Percentiles rank a stretch among this genome's conserved stretches.
Evolutionary conservation across 2,113 vertebrate genomes (phyloP).

Genomic region (Syngnathus floridae): DNA sequence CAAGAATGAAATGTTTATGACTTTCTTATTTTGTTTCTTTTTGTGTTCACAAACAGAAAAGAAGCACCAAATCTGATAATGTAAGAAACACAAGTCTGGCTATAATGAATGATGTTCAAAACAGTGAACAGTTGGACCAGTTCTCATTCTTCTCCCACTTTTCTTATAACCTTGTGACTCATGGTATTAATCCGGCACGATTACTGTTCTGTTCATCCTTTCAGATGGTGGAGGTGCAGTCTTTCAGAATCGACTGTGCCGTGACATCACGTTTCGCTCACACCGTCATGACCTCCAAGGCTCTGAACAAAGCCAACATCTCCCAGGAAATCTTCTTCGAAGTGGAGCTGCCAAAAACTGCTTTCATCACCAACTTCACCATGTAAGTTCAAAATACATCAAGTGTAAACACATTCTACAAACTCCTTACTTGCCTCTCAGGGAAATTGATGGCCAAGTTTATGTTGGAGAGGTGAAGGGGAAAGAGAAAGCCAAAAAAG

Average conservation of each 20-base stretch:
- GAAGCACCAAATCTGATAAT: constrained; percentile 28
- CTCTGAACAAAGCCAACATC: constrained; percentile 75
- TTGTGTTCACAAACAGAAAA: constrained; percentile 45
- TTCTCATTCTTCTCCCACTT: background rate
- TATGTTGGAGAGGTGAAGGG: constrained; percentile 85
- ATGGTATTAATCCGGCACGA: too few relatives aligned
- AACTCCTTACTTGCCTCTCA: constrained; percentile 33
- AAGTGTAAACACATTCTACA: background rate
- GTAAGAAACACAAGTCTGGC: constrained; percentile 16
- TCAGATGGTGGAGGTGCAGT: constrained; percentile 72
- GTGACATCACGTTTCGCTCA: constrained; percentile 84
- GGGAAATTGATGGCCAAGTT: constrained; percentile 77
- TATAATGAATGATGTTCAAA: background rate
- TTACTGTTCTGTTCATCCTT: constrained; percentile 66
- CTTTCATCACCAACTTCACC: constrained; percentile 94
- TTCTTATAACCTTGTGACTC: too few relatives aligned
- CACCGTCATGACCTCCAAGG: constrained; percentile 83
- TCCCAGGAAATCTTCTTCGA: constrained; percentile 84
- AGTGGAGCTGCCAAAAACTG: constrained; percentile 88
- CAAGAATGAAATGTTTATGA: background rate
- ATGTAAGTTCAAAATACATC: constrained; percentile 71
- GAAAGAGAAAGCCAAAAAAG: constrained; percentile 81
- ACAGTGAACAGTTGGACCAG: too few relatives aligned
- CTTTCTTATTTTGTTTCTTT: background rate
- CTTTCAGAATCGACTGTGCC: constrained; percentile 79